phyloP scores from a whole-genome alignment of 2,888 invertebrate species.

The Atherix ibis region DNA sequence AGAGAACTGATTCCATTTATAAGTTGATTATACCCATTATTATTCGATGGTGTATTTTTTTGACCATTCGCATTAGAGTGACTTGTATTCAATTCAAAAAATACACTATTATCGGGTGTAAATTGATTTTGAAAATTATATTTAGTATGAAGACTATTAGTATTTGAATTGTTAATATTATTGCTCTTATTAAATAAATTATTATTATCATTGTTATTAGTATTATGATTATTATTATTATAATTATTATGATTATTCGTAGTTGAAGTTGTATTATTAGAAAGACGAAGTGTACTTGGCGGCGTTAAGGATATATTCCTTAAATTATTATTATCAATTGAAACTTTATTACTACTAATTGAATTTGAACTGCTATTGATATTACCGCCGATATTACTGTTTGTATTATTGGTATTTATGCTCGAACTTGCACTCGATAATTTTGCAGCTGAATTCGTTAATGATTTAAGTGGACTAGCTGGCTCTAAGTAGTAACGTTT shows the following conservation, averaged over 20 bases:
- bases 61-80: slow-evolving; percentile 2
- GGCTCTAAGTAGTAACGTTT: slow-evolving; percentile 45
- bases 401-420: background rate
- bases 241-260: slow-evolving; percentile 21
- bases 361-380: background rate
- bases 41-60: background rate
- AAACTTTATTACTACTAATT: slow-evolving; percentile 11
- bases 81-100: slow-evolving; percentile 6
- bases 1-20: slow-evolving; percentile 14
- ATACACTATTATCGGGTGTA: slow-evolving; percentile 9
- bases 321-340: slow-evolving; percentile 18
- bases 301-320: slow-evolving; percentile 29
- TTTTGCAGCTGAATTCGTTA: slow-evolving; percentile 26
- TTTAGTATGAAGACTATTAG: slow-evolving; percentile 5
- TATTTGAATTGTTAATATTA: slow-evolving; percentile 7
- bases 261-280: slow-evolving; percentile 5
- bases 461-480: slow-evolving; percentile 32
- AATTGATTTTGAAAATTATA: slow-evolving; percentile 7
- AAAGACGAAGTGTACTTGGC: slow-evolving; percentile 25
- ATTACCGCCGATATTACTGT: background rate
- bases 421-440: background rate
- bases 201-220: slow-evolving; percentile 7
- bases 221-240: slow-evolving; percentile 7
- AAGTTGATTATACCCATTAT: slow-evolving; percentile 3
- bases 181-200: slow-evolving; percentile 7